Percentiles rank a stretch among this genome's conserved stretches.
These are phyloP conservation scores for Mythimna lalbum DNA, from an alignment of 2,888 invertebrate species.

Conservation along the genomic window DNA sequence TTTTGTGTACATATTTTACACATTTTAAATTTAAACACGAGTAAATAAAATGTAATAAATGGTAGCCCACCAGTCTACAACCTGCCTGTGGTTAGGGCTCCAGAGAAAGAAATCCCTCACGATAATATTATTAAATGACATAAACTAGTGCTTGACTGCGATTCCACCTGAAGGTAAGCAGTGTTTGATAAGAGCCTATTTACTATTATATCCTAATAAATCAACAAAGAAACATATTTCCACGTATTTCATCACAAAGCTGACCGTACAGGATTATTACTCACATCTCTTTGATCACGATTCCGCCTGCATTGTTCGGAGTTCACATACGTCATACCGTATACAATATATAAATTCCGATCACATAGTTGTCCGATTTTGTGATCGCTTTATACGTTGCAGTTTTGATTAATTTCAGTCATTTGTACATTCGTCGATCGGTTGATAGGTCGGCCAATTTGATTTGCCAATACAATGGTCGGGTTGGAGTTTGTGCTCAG, in stretches of 20 bases:
- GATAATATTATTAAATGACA: too few relatives aligned
- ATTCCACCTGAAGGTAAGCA: too few relatives aligned
- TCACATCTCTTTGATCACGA: slow-evolving; percentile 10
- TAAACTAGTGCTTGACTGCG: too few relatives aligned
- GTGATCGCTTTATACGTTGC: slow-evolving; percentile 48
- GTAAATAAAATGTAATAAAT: too few relatives aligned
- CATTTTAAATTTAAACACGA: too few relatives aligned
- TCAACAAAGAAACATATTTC: neutral
- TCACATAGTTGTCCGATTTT: slow-evolving; percentile 54
- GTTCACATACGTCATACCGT: slow-evolving; percentile 18
- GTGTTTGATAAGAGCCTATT: too few relatives aligned
- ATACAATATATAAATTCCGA: slow-evolving; percentile 48
- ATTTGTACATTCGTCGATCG: slow-evolving; percentile 35
- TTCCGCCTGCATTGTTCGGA: slow-evolving; percentile 24
- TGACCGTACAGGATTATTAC: slow-evolving; percentile 4
- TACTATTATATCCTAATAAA: neutral
- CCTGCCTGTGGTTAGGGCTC: too few relatives aligned
- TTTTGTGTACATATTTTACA: too few relatives aligned
- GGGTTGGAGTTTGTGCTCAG: slow-evolving; percentile 8
- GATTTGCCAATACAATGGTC: slow-evolving; percentile 39
- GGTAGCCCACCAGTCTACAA: too few relatives aligned
- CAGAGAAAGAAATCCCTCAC: too few relatives aligned
- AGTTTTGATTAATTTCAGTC: slow-evolving; percentile 57
- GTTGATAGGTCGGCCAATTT: slow-evolving; percentile 33
- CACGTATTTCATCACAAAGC: neutral